These are phyloP conservation scores for Chondrosia reniformis DNA, from an alignment of 37 sponge, comb jelly and placozoan genomes.

Conservation along the genomic window DNA sequence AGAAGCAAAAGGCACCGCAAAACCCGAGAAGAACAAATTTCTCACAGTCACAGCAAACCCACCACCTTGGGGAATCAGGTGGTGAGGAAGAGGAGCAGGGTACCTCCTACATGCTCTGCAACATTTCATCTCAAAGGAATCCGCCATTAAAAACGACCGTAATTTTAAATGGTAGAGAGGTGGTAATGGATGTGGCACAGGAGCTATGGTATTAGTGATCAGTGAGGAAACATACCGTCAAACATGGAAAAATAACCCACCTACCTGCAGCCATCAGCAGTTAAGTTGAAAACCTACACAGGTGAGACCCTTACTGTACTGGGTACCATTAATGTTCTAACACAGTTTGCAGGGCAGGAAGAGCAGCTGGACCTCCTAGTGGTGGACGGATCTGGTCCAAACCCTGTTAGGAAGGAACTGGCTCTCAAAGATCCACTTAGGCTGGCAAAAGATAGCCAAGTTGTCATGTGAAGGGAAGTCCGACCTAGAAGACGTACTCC, in stretches of 20 bases:
- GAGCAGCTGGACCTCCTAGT: background rate
- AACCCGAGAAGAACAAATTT: too few relatives aligned
- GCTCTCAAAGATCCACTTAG: slow-evolving; percentile 6
- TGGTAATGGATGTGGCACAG: background rate
- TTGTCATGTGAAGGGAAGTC: background rate
- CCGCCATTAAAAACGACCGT: background rate
- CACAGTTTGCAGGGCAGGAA: background rate
- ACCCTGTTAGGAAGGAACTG: slow-evolving; percentile 19
- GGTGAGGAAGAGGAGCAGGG: too few relatives aligned
- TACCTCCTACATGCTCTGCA: too few relatives aligned
- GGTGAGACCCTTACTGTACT: background rate
- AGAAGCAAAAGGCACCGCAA: too few relatives aligned
- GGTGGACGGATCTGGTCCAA: slow-evolving; percentile 15
- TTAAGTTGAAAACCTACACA: slow-evolving; percentile 10
- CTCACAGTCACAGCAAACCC: too few relatives aligned
- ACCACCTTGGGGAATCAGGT: too few relatives aligned
- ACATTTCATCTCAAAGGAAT: too few relatives aligned
- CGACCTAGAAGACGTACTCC: background rate
- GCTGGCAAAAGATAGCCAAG: slow-evolving; percentile 10
- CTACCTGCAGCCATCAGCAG: background rate
- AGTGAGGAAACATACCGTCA: background rate
- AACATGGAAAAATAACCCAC: background rate
- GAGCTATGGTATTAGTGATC: background rate
- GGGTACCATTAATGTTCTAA: slow-evolving; percentile 1
- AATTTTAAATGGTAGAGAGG: background rate